Base-by-base conservation (phyloP, 2,888 invertebrate species). In the Papilio elwesi region DNA sequence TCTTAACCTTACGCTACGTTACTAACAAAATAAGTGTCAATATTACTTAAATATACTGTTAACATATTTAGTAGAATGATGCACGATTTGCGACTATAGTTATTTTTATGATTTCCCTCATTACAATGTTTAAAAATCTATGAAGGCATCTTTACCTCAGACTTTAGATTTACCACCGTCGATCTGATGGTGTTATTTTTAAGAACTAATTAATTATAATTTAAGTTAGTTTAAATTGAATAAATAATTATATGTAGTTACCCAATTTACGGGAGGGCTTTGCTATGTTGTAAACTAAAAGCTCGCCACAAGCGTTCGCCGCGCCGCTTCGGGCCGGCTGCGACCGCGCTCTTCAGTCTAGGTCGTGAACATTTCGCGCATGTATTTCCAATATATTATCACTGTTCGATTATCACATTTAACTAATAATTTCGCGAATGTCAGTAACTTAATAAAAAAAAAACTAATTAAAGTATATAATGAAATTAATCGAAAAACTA, bases 131-230 rank as follows among this genome's bases (percentile, higher is more conserved):
- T 91, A 91, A 90, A 91, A 92, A 92, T 93, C 93, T 93, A 93
- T 89, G 90, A 93, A 93, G 93, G 93, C 93, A 93, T 92, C 93
- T 91, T 92, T 89, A 93, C 93, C 93, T 93, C 93, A 93, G 93
- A 93, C 93, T 93, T 93, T 90, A 92, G 91, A 90, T 91, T 92
- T 89, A 86, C 90, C 92, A 91, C 92, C 93, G 83, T 87, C 91
- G 86, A 86, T 86, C 84, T 86, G 89, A 90, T 88, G 91, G 91
- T 90, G 92, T 85, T 82, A 82, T 84, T 38, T 57, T 62, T 90
- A 90, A 84, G 79, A 89, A 89, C 90, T 92, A 92, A 89, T 88
- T 88, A 83, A 83, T 87, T 88, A 89, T 86, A 87, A 86, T 79
- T 90, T 91, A 91, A 90, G 89, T 90, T 90, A 90, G 82, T 83